These are phyloP conservation scores for Cavia porcellus DNA, from an alignment of 2,113 vertebrate species.

Conservation along the genomic window DNA sequence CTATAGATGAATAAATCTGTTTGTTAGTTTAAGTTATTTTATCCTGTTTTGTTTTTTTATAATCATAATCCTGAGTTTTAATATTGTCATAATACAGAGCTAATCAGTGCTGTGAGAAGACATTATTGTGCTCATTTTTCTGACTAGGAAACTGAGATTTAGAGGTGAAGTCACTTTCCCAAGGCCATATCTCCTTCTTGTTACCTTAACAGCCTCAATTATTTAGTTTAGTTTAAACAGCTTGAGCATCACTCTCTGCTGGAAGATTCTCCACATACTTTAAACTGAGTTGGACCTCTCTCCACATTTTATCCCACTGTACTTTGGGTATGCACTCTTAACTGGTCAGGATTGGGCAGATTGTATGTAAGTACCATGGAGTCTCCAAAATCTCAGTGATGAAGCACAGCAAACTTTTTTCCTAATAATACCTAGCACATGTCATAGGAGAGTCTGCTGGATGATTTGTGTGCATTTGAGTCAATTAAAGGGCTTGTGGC, in stretches of 20 bases:
- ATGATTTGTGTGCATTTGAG: background rate
- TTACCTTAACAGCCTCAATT: background rate
- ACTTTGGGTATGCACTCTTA: background rate
- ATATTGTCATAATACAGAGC: background rate
- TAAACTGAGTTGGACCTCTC: background rate
- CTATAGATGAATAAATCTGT: background rate
- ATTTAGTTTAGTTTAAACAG: background rate
- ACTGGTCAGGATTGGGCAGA: background rate
- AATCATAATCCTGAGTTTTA: background rate
- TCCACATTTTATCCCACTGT: background rate
- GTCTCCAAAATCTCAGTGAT: background rate
- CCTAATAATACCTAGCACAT: background rate
- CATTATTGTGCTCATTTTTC: background rate
- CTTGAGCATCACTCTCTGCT: background rate
- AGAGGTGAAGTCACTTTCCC: background rate
- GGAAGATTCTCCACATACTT: background rate
- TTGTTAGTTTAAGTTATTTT: background rate
- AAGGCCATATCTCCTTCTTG: background rate
- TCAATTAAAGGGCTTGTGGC: background rate
- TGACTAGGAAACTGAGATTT: background rate
- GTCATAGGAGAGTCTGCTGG: too few species aligned
- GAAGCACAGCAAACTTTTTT: background rate
- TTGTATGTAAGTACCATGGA: background rate
- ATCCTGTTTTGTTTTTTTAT: background rate
- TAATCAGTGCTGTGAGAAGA: background rate